Evolutionary conservation across 2,797 vertebrate genomes (phyloP), one percentile per base, ranked within the genome.

Genomic region (Pseudochromis fuscus): DNA sequence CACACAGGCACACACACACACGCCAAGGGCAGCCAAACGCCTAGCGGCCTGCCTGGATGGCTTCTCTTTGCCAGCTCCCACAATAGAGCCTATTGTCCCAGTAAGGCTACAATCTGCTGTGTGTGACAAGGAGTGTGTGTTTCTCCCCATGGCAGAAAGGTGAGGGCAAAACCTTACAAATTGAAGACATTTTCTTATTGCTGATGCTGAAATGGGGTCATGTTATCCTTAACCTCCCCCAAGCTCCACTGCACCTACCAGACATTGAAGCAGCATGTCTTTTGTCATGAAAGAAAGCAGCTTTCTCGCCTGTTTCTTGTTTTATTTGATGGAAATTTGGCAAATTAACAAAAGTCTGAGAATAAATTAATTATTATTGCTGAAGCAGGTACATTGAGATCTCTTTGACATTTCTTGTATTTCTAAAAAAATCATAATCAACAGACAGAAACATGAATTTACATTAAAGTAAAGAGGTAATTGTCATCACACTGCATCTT

Each of bases 21-120:
- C 58, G 51, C 57, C 19, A 53, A 67, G 50, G 85, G 84, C 81
- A 89, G 91, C 93, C 93, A 95, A 94, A 91, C 83, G 76, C 90
- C 92, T 88, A 94, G 94, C 94, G 93, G 95, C 95, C 95, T 95
- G 94, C 93, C 91, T 94, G 95, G 95, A 94, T 95, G 95, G 95
- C 94, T 95, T 94, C 94, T 91, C 93, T 93, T 91, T 94, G 95
- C 94, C 95, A 95, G 90, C 89, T 92, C 94, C 93, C 94, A 97
- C 96, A 98, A 97, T 96, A 91, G 88, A 93, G 90, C 85, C 94
- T 86, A 97, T 98, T 99, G 96, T 91, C 95, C 94, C 90, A 89
- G 92, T 94, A 90, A 94, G 94, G 93, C 94, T 94, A 89, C 91
- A 93, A 94, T 94, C 96, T 95, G 95, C 95, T 78, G 77, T 85